Evolutionary conservation across 2,797 vertebrate genomes (phyloP), one percentile per base, ranked within the genome.

Genomic region (Catharus ustulatus): DNA sequence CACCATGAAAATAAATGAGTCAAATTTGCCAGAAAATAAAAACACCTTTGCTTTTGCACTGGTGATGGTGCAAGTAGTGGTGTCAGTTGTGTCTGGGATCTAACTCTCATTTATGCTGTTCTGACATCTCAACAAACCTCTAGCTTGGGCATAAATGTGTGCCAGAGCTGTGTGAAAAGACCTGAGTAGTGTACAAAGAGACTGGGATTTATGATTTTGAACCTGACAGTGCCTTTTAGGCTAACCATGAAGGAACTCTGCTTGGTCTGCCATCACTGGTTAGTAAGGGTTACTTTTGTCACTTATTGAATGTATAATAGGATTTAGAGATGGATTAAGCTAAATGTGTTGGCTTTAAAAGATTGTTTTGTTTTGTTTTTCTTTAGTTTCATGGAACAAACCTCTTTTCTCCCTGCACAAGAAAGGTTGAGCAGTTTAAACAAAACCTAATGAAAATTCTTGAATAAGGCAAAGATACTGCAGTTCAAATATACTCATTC

Each of bases 391-490:
- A 48, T 66, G 75, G 61, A 94, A 68, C 43, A 64, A 93, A 32
- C 9, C 29, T 86, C 62, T 76, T 78, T 90, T 93, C 52, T 79
- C 38, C 38, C 46, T 68, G 63, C 30, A 79, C 74, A 91, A 82
- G 82, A 85, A 64, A 88, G 26, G 71, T 90, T 82, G 63, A 51
- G 45, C 57, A 77, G 52, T 90, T 94, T 91, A 92, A 92, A 94
- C 24, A 73, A 94, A 96, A 93, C 54, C 52, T 74, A 91, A 90
- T 85, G 96, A 92, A 87, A 95, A 89, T 82, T 93, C 66, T 87
- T 87, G 83, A 87, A 85, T 73, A 77, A 91, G 58, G 88, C 61
- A 83, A 87, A 77, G 78, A 96, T 72, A 32, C 27, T 80, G 34
- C 51, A 78, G 61, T 54, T 95, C 72, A 95, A 90, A 92, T 72